A percentile compares a stretch with the other conserved stretches of the same genome.
phyloP scores from a whole-genome alignment of 2,888 invertebrate species.

The Gymnocheta viridis region DNA sequence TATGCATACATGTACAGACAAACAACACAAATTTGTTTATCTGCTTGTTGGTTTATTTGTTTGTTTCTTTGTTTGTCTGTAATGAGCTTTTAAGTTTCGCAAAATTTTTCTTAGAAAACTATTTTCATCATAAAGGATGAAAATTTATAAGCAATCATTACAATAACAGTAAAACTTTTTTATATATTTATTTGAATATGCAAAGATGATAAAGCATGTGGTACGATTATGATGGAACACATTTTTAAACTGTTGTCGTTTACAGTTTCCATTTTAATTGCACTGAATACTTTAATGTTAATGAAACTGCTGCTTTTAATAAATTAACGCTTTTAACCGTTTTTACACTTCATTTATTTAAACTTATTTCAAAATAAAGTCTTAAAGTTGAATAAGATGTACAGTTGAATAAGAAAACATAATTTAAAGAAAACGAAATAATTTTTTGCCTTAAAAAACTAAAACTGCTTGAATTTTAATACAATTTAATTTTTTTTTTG shows the following conservation, averaged over 20 bases:
- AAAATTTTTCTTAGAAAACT: conserved; percentile 17
- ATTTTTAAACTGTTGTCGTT: background rate
- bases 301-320: background rate
- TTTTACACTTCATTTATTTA: background rate
- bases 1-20: conserved; percentile 14
- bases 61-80: conserved; percentile 12
- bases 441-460: conserved; percentile 64
- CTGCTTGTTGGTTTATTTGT: conserved; percentile 8
- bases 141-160: background rate
- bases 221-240: background rate
- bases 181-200: conserved; percentile 38
- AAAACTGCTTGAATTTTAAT: conserved; percentile 34
- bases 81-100: background rate
- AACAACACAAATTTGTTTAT: conserved; percentile 31
- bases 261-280: background rate
- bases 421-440: conserved; percentile 52
- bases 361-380: background rate
- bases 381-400: background rate
- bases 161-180: conserved; percentile 37
- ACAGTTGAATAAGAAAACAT: conserved; percentile 2
- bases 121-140: conserved; percentile 12
- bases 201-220: conserved; percentile 32
- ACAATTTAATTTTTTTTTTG: conserved; percentile 35
- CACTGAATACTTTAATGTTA: background rate
- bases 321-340: background rate